phyloP scores from a whole-genome alignment of 2,888 invertebrate species.

The Tholera decimalis region DNA sequence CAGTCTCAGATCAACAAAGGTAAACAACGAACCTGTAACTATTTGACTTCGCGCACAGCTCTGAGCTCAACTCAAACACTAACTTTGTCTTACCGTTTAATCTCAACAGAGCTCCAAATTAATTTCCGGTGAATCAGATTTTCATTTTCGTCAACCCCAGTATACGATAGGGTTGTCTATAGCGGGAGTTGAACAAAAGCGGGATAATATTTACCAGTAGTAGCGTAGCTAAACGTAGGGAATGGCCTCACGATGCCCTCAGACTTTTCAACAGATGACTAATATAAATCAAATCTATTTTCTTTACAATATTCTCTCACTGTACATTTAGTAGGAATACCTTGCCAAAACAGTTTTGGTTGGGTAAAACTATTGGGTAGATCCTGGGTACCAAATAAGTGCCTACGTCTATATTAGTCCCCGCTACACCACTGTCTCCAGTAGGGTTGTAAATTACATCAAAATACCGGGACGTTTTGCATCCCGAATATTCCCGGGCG shows the following conservation, averaged over 20 bases:
- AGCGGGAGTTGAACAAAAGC: neutral
- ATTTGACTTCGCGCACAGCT: slow-evolving; percentile 33
- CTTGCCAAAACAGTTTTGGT: too few relatives aligned
- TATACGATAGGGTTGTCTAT: slow-evolving; percentile 12
- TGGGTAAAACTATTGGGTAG: too few relatives aligned
- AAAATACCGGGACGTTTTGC: neutral
- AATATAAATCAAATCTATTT: too few relatives aligned
- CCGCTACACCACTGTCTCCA: too few relatives aligned
- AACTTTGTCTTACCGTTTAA: slow-evolving; percentile 33
- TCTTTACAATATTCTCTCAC: too few relatives aligned
- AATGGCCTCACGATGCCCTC: too few relatives aligned
- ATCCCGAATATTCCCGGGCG: neutral
- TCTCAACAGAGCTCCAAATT: slow-evolving; percentile 29
- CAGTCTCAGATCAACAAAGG: neutral
- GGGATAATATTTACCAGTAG: neutral
- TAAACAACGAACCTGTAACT: slow-evolving; percentile 14
- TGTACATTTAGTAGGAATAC: too few relatives aligned
- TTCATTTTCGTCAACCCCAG: slow-evolving; percentile 14
- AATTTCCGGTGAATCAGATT: slow-evolving; percentile 37
- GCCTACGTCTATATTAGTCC: too few relatives aligned
- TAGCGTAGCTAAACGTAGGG: too few relatives aligned
- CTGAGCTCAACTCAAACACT: slow-evolving; percentile 31
- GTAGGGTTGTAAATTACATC: slow-evolving; percentile 1
- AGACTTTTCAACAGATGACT: too few relatives aligned
- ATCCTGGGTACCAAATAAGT: too few relatives aligned